Evolutionary conservation across 2,888 invertebrate genomes (phyloP).

Genomic region (Tyria jacobaeae): DNA sequence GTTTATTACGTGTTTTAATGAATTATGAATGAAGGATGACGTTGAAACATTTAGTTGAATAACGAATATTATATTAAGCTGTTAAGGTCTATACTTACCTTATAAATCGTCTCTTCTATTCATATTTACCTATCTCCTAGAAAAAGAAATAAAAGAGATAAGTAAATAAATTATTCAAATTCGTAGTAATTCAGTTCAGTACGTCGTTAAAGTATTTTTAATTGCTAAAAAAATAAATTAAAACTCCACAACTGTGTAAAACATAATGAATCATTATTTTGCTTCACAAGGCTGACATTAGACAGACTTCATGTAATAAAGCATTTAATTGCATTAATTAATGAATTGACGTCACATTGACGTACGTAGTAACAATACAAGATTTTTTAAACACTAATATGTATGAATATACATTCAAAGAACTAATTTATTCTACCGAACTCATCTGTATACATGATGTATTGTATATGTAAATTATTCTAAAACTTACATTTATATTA

Average conservation of each 20-base stretch:
- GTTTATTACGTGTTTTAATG: too few species aligned
- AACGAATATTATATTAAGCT: too few species aligned
- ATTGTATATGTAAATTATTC: not conserved
- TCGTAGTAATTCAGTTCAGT: too few species aligned
- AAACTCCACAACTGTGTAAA: not conserved
- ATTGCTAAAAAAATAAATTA: too few species aligned
- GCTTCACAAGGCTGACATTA: constrained; percentile 5
- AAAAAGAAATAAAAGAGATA: too few species aligned
- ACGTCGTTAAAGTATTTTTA: too few species aligned
- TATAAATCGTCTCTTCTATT: too few species aligned
- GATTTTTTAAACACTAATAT: not conserved
- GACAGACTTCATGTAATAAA: not conserved
- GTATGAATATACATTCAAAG: not conserved
- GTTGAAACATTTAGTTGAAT: too few species aligned
- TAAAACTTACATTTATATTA: not conserved
- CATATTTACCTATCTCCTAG: too few species aligned
- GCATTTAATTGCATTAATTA: constrained; percentile 12
- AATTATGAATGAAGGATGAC: too few species aligned
- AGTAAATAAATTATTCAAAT: too few species aligned
- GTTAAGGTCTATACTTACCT: too few species aligned
- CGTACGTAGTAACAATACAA: constrained; percentile 11
- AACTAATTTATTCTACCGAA: not conserved
- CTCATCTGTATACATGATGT: not conserved
- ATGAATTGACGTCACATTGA: constrained; percentile 23
- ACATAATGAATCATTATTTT: constrained; percentile 4